phyloP scores from a whole-genome alignment of 2,888 invertebrate species.

The Unio pictorum region DNA sequence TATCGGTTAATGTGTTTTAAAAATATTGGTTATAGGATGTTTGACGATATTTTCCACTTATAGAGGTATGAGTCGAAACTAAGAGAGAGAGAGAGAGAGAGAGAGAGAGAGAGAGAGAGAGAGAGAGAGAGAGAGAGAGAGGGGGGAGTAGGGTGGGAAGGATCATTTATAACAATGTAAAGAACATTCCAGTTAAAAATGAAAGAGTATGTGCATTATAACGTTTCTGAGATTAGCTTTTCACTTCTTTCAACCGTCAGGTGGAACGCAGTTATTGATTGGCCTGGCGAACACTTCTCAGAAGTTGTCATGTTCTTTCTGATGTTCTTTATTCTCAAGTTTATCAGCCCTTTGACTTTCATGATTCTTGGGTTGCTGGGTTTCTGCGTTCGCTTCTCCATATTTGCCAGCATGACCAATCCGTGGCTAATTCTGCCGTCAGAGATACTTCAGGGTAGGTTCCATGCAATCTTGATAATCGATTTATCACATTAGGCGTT shows the following conservation, averaged over 20 bases:
- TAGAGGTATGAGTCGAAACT: too few species aligned
- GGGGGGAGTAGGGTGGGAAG: too few species aligned
- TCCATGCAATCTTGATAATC: neutral
- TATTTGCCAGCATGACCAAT: constrained; percentile 36
- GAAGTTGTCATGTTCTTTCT: constrained; percentile 38
- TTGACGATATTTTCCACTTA: too few species aligned
- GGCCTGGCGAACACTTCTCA: constrained; percentile 30
- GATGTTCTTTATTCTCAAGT: constrained; percentile 33
- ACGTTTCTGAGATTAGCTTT: neutral
- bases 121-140: too few species aligned
- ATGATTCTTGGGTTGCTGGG: constrained; percentile 38
- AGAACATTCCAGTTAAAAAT: too few species aligned
- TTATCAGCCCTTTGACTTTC: constrained; percentile 25
- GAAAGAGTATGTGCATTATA: too few species aligned
- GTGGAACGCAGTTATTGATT: constrained; percentile 39
- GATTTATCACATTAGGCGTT: too few species aligned
- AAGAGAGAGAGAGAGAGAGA: too few species aligned
- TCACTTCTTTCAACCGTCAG: constrained; percentile 11
- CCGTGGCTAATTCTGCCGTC: constrained; percentile 44
- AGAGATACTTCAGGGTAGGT: constrained; percentile 39
- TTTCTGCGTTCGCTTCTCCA: constrained; percentile 31
- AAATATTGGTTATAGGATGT: too few species aligned
- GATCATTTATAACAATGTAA: too few species aligned
- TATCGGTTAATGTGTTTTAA: too few species aligned
- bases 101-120: too few species aligned